A percentile compares a stretch with the other conserved stretches of the same genome.
phyloP scores from a whole-genome alignment of 2,113 vertebrate species.

The Rhinichthys klamathensis region DNA sequence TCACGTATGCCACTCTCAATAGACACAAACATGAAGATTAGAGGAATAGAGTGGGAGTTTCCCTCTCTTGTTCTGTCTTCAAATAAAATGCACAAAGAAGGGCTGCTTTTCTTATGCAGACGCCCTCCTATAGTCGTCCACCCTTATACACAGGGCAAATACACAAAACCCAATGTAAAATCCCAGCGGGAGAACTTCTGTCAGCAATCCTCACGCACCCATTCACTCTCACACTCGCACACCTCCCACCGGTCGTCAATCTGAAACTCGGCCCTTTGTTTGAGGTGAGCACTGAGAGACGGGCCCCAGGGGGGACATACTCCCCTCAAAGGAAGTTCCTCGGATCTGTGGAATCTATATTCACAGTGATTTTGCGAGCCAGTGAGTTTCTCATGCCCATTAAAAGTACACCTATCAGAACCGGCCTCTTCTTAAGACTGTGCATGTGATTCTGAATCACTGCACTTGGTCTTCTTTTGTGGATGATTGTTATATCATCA shows the following conservation, averaged over 20 bases:
- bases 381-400: slow-evolving; percentile 50
- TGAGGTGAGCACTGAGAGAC: slow-evolving; percentile 48
- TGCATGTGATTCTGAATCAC: slow-evolving; percentile 32
- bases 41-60: slow-evolving; percentile 72
- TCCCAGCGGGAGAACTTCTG: slow-evolving; percentile 78
- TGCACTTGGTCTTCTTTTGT: neutral
- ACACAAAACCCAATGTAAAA: slow-evolving; percentile 66
- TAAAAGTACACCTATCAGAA: slow-evolving; percentile 38
- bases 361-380: slow-evolving; percentile 46
- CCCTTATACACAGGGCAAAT: slow-evolving; percentile 50
- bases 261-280: slow-evolving; percentile 59
- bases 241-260: slow-evolving; percentile 63
- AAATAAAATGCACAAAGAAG: slow-evolving; percentile 69
- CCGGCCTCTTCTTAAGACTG: neutral
- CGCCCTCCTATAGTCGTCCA: slow-evolving; percentile 54
- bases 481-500: slow-evolving; percentile 47
- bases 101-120: slow-evolving; percentile 76
- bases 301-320: slow-evolving; percentile 45
- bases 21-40: slow-evolving; percentile 61
- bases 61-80: slow-evolving; percentile 71
- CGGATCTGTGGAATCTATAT: slow-evolving; percentile 37
- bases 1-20: slow-evolving; percentile 20
- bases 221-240: slow-evolving; percentile 60
- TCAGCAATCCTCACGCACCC: slow-evolving; percentile 70
- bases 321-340: slow-evolving; percentile 44